These are phyloP conservation scores for Pseudonaja textilis DNA, from an alignment of 2,113 vertebrate species.

Conservation along the genomic window DNA sequence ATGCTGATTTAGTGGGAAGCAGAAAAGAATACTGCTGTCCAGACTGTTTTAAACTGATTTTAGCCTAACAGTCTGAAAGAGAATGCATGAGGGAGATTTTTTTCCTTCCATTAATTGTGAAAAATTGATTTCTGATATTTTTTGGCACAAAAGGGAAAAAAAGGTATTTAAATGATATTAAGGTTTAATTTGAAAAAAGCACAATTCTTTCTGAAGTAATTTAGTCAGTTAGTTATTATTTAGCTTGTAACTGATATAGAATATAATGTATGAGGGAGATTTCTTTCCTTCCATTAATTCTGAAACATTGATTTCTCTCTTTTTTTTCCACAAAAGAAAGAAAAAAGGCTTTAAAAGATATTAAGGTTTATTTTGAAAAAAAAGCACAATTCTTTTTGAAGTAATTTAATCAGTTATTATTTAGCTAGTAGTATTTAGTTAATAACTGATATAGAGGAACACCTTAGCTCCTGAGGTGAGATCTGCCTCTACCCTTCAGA, in stretches of 20 bases:
- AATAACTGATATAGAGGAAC: background rate
- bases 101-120: slow-evolving; percentile 41
- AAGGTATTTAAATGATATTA: background rate
- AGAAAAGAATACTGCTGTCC: slow-evolving; percentile 34
- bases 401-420: too few species aligned
- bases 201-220: background rate
- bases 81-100: background rate
- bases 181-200: background rate
- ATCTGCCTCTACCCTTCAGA: background rate
- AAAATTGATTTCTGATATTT: slow-evolving; percentile 29
- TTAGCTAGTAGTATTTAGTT: background rate
- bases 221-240: too few species aligned
- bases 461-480: background rate
- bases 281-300: slow-evolving; percentile 32
- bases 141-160: background rate
- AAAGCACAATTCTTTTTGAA: too few species aligned
- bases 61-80: slow-evolving; percentile 43
- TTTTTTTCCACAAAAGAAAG: too few species aligned
- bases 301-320: slow-evolving; percentile 26
- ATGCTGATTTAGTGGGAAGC: slow-evolving; percentile 41
- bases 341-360: too few species aligned
- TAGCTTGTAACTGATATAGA: too few species aligned
- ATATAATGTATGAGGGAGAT: background rate
- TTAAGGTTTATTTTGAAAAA: too few species aligned
- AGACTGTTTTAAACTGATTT: slow-evolving; percentile 40